Evolutionary conservation across 2,797 vertebrate species (phyloP), one percentile per base, ranked within the genome.

Genomic region (Spinibarbus caldwelli): DNA sequence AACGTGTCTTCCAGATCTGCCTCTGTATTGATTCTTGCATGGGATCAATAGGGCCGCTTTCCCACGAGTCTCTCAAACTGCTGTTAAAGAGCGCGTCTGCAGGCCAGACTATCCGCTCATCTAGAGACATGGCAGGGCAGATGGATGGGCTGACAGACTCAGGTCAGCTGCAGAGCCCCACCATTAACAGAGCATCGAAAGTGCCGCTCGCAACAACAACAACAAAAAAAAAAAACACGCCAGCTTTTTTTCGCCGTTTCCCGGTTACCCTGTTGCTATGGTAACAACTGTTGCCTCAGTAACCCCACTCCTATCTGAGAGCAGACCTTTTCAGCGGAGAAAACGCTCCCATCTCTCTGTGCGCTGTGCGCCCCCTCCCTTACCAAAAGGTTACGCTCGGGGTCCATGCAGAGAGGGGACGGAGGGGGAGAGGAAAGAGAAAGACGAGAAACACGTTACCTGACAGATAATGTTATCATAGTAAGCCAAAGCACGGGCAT

Each of bases 391-490:
- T 29, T 78, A 82, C 90, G 88, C 85, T 89, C 91, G 91, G 91
- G 83, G 92, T 90, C 91, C 95, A 95, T 95, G 95, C 96, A 88
- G 78, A 89, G 89, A 90, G 88, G 71, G 87, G 85, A 62, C 67
- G 38, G 81, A 83, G 90, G 85, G 76, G 90, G 86, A 87, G 81
- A 67, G 88, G 88, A 83, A 90, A 92, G 90, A 93, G 94, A 95
- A 94, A 95, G 94, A 94, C 91, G 75, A 96, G 94, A 95, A 94
- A 93, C 94, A 96, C 95, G 96, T 96, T 97, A 97, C 96, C 97
- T 97, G 96, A 96, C 96, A 97, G 95, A 97, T 94, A 96, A 96
- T 94, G 95, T 96, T 96, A 97, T 96, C 96, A 96, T 95, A 96
- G 96, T 95, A 96, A 96, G 96, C 96, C 96, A 96, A 96, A 95